These are phyloP conservation scores for Sminthurinus signatus DNA, from an alignment of 1,140 invertebrate genomes.

Conservation along the genomic window DNA sequence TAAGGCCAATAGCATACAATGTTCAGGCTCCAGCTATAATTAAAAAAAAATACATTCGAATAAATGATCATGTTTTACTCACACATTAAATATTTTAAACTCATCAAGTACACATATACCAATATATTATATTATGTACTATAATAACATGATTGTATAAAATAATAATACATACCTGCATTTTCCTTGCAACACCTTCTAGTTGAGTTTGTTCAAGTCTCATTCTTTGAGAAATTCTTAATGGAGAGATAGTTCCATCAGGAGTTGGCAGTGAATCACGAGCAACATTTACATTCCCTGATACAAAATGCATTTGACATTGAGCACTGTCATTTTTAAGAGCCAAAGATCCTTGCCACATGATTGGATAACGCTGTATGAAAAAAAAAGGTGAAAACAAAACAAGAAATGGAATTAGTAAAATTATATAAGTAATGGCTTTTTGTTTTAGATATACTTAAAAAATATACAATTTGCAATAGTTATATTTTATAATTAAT, in stretches of 20 bases:
- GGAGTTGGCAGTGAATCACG: slow-evolving; percentile 69
- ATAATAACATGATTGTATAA: too few relatives aligned
- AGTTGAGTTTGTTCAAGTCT: slow-evolving; percentile 87
- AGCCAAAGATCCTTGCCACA: slow-evolving; percentile 92
- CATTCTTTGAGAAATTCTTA: slow-evolving; percentile 94
- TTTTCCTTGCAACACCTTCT: slow-evolving; percentile 88
- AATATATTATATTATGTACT: too few relatives aligned
- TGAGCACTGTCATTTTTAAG: slow-evolving; percentile 93
- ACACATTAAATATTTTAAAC: too few relatives aligned
- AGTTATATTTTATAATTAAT: slow-evolving; percentile 1
- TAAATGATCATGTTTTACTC: too few relatives aligned
- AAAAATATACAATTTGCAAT: slow-evolving; percentile 3
- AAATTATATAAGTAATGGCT: slow-evolving; percentile 1
- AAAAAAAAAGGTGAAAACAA: slow-evolving; percentile 21
- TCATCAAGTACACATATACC: too few relatives aligned
- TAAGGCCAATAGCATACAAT: slow-evolving; percentile 89
- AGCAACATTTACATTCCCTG: slow-evolving; percentile 81
- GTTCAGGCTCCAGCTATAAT: slow-evolving; percentile 84
- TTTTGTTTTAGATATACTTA: background rate
- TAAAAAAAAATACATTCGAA: too few relatives aligned
- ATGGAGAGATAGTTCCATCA: slow-evolving; percentile 65
- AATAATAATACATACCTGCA: slow-evolving; percentile 66
- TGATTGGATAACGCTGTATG: slow-evolving; percentile 75
- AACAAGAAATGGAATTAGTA: too few relatives aligned
- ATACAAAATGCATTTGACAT: slow-evolving; percentile 97